Percentiles rank a stretch among this genome's conserved stretches.
These are phyloP conservation scores for Hylyphantes graminicola DNA, from an alignment of 1,140 invertebrate species.

Conservation along the genomic window DNA sequence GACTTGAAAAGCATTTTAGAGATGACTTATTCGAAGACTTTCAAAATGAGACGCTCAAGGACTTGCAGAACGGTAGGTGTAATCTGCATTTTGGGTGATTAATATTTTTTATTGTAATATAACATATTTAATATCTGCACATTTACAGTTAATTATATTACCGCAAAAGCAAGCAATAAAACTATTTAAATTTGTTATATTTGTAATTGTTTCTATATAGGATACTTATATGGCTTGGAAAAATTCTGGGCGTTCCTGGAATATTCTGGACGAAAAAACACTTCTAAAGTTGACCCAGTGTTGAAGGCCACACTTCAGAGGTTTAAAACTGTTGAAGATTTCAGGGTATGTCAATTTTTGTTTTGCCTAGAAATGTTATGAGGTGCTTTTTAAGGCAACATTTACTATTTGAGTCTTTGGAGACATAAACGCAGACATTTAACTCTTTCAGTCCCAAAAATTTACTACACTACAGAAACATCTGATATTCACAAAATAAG, in stretches of 20 bases:
- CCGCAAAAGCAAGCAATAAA: not conserved
- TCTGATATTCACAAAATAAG: too few relatives aligned
- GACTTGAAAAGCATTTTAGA: conserved; percentile 94
- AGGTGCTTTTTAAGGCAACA: not conserved
- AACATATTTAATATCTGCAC: not conserved
- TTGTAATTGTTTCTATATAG: conserved; percentile 70
- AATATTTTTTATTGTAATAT: not conserved
- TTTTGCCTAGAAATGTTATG: not conserved
- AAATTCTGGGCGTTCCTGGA: conserved; percentile 99
- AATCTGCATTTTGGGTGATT: not conserved
- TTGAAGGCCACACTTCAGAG: conserved; percentile 84
- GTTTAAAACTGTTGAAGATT: conserved; percentile 96
- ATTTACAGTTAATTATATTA: not conserved
- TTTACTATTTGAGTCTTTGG: not conserved
- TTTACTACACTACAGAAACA: too few relatives aligned
- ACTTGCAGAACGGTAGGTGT: conserved; percentile 83
- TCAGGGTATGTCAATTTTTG: conserved; percentile 68
- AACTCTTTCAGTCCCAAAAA: too few relatives aligned
- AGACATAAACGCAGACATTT: too few relatives aligned
- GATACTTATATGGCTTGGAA: conserved; percentile 96
- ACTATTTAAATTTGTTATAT: not conserved
- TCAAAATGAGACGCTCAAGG: conserved; percentile 90
- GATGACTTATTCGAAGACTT: conserved; percentile 95
- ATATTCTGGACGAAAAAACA: conserved; percentile 76
- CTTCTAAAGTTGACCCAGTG: conserved; percentile 83